phyloP scores from a whole-genome alignment of 2,113 vertebrate genomes.

The Athene cunicularia region DNA sequence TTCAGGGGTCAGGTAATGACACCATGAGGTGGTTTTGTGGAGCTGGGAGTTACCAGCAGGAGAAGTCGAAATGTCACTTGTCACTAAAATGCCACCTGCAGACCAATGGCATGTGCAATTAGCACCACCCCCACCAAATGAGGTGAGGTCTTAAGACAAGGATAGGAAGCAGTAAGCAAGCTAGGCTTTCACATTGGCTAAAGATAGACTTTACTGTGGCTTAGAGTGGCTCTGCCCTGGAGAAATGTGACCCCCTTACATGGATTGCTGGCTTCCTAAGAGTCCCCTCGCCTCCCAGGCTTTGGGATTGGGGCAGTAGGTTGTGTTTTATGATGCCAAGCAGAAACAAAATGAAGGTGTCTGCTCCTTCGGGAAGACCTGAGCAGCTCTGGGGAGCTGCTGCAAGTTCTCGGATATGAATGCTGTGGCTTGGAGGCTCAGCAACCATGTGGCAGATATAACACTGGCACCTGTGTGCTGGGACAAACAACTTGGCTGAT shows the following conservation, averaged over 20 bases:
- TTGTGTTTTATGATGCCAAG: background rate
- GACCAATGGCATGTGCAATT: background rate
- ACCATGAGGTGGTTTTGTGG: background rate
- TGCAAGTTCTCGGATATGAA: background rate
- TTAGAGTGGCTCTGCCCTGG: background rate
- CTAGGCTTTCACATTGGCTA: background rate
- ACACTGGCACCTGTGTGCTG: background rate
- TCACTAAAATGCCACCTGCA: background rate
- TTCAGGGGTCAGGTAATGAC: background rate
- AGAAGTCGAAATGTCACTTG: background rate
- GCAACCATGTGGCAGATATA: accelerated
- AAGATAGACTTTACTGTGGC: background rate
- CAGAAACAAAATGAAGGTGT: background rate
- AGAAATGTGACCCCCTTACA: background rate
- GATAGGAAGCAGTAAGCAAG: too few species aligned
- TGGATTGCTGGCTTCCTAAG: background rate
- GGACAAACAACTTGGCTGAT: background rate
- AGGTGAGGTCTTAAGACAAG: background rate
- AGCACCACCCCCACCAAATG: background rate
- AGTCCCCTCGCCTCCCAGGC: background rate
- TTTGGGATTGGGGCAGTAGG: background rate
- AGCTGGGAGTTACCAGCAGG: background rate
- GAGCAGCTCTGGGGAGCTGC: background rate
- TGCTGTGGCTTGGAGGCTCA: background rate
- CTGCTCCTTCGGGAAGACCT: background rate